Percentiles rank a stretch among this genome's conserved stretches.
These are phyloP conservation scores for Beaufortia kweichowensis DNA, from an alignment of 2,113 vertebrate species.

Conservation along the genomic window DNA sequence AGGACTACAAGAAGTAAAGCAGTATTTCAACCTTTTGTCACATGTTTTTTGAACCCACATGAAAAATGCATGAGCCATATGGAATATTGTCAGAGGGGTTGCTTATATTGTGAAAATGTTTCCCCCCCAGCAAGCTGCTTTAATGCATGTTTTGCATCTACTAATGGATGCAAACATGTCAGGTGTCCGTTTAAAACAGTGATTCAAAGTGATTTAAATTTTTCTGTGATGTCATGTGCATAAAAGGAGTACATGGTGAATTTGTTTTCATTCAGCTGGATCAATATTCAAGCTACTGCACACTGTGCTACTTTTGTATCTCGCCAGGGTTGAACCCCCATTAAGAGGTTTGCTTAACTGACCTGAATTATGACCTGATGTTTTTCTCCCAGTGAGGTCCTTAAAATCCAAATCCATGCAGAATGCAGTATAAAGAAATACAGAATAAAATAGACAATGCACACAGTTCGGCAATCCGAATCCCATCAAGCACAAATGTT, in stretches of 20 bases:
- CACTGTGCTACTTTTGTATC: too few species aligned
- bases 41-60: conserved; percentile 62
- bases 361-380: too few species aligned
- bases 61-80: conserved; percentile 54
- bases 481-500: too few species aligned
- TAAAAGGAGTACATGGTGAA: background rate
- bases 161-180: conserved; percentile 18
- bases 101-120: conserved; percentile 16
- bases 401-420: too few species aligned
- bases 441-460: too few species aligned
- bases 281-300: too few species aligned
- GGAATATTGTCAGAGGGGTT: conserved; percentile 28
- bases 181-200: background rate
- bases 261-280: background rate
- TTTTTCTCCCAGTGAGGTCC: background rate
- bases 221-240: background rate
- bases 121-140: background rate
- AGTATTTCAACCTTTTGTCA: conserved; percentile 70
- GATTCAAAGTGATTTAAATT: conserved; percentile 2
- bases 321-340: too few species aligned
- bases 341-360: too few species aligned
- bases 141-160: conserved; percentile 35
- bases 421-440: too few species aligned
- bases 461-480: too few species aligned
- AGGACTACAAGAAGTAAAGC: conserved; percentile 61